Percentiles rank a stretch among this genome's conserved stretches.
phyloP scores from a whole-genome alignment of 2,113 vertebrate species.

The Larimichthys polyactis region DNA sequence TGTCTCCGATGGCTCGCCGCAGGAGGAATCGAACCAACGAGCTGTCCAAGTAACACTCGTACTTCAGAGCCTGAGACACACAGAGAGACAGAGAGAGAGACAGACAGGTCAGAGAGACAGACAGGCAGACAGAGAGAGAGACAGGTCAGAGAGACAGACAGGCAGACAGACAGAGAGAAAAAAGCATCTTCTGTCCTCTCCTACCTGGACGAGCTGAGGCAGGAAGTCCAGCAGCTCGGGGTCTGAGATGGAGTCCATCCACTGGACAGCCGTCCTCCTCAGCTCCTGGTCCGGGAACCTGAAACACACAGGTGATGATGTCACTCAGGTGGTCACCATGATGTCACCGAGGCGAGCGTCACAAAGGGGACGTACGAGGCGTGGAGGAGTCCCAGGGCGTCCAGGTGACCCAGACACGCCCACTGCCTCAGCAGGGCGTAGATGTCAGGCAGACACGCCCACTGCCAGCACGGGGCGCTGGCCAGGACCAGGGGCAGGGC shows the following conservation, averaged over 20 bases:
- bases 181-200: background rate
- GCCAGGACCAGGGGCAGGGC: slow-evolving; percentile 93
- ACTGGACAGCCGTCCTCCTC: slow-evolving; percentile 93
- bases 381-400: slow-evolving; percentile 94
- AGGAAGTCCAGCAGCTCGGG: slow-evolving; percentile 95
- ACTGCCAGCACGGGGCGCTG: slow-evolving; percentile 97
- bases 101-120: too few species aligned
- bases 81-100: too few species aligned
- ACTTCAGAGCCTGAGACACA: slow-evolving; percentile 91
- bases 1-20: slow-evolving; percentile 91
- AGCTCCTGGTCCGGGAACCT: slow-evolving; percentile 98
- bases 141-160: too few species aligned
- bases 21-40: slow-evolving; percentile 96
- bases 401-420: slow-evolving; percentile 92
- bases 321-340: background rate
- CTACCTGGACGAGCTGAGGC: slow-evolving; percentile 96
- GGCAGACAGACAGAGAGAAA: background rate
- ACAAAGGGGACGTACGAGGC: slow-evolving; percentile 87
- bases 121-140: background rate
- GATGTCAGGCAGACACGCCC: slow-evolving; percentile 95
- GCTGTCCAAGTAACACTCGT: slow-evolving; percentile 98
- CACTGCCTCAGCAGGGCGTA: slow-evolving; percentile 95
- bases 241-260: slow-evolving; percentile 95
- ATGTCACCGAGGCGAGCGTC: background rate
- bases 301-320: slow-evolving; percentile 7